A percentile compares a stretch with the other conserved stretches of the same genome.
Evolutionary conservation across 2,797 vertebrate genomes (phyloP).

Genomic region (Vultur gryphus): DNA sequence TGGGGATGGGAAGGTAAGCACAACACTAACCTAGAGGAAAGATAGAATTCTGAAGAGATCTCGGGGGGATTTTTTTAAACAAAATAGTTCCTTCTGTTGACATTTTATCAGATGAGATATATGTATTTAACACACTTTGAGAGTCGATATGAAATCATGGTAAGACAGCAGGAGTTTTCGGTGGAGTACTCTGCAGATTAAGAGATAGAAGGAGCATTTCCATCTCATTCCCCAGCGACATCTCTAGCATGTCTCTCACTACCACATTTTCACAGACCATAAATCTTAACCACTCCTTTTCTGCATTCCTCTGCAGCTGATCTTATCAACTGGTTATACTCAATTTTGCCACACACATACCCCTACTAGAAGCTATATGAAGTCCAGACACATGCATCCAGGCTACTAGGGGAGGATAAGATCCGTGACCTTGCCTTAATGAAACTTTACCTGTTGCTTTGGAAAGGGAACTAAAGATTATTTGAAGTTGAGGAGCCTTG

Average conservation of each 20-base stretch:
- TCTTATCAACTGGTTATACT: neutral
- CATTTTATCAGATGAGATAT: neutral
- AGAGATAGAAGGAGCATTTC: neutral
- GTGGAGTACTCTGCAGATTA: neutral
- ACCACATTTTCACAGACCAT: neutral
- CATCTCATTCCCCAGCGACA: neutral
- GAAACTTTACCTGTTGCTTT: neutral
- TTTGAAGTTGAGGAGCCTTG: neutral
- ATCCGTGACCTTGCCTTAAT: neutral
- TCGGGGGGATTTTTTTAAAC: neutral
- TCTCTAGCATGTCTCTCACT: neutral
- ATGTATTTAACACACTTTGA: neutral
- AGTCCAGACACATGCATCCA: neutral
- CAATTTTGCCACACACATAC: neutral
- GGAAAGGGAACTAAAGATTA: neutral
- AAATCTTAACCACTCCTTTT: neutral
- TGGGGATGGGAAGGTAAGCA: neutral
- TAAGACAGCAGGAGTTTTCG: neutral
- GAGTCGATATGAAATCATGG: neutral
- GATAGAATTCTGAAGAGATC: neutral
- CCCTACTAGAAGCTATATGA: neutral
- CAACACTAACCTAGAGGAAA: neutral
- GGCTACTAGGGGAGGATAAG: neutral
- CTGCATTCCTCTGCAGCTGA: neutral
- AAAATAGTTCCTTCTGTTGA: neutral